Conservation (phyloP, 1,140 invertebrate species). For the Zaprionus inermis region DNA sequence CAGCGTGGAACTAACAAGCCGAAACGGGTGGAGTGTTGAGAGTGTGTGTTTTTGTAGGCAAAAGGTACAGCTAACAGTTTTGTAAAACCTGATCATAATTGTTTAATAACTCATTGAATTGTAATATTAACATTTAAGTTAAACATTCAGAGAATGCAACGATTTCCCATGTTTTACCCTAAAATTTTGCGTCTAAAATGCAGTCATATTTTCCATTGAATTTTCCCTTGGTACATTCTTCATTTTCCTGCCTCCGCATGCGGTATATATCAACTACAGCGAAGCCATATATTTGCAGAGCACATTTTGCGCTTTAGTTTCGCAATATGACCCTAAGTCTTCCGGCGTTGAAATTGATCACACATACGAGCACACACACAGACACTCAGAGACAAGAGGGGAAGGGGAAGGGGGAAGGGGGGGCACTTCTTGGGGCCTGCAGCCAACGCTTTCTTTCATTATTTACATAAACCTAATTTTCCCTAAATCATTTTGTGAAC, state of each 20-base stretch:
- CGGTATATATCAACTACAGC: constrained; percentile 4
- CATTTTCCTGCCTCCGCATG: background rate
- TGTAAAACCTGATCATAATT: too few species aligned
- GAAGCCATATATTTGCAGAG: constrained; percentile 16
- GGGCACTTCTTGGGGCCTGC: too few species aligned
- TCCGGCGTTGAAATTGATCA: constrained; percentile 67
- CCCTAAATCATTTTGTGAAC: constrained; percentile 82
- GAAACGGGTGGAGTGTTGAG: too few species aligned
- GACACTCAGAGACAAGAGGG: background rate
- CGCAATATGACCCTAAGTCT: constrained; percentile 53
- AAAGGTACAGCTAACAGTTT: too few species aligned
- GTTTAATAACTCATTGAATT: too few species aligned
- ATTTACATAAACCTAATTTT: constrained; percentile 84
- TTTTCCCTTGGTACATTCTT: background rate
- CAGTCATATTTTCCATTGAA: background rate
- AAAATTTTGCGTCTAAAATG: background rate
- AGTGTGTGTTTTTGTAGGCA: too few species aligned
- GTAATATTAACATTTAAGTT: too few species aligned
- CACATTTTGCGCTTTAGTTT: constrained; percentile 45
- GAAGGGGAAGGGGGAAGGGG: constrained; percentile 8
- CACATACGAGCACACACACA: constrained; percentile 27
- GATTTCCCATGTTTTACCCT: background rate
- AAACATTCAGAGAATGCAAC: background rate
- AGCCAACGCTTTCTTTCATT: constrained; percentile 66
- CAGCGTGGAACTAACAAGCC: background rate